Conservation (phyloP, 2,113 vertebrate species). For the Pavo muticus region DNA sequence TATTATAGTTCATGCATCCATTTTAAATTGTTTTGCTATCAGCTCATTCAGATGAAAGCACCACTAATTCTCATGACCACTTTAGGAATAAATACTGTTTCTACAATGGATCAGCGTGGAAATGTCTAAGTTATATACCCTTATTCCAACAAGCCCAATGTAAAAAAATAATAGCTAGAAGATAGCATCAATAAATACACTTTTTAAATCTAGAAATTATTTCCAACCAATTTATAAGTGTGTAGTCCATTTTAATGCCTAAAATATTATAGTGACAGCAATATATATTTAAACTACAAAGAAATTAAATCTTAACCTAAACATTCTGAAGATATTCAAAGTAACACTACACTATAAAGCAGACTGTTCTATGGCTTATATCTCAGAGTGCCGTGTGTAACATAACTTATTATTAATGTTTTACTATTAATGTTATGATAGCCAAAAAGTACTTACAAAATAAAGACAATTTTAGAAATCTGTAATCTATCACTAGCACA, state of each 20-base stretch:
- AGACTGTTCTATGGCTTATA: neutral
- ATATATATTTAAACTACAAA: neutral
- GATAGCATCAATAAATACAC: neutral
- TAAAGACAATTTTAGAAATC: neutral
- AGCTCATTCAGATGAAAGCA: neutral
- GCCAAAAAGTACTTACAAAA: neutral
- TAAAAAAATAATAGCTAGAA: neutral
- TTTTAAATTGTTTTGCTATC: neutral
- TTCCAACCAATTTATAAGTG: neutral
- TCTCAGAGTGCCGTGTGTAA: conserved; percentile 12
- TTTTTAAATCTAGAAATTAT: neutral
- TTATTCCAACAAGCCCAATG: neutral
- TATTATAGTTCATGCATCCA: neutral
- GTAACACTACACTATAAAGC: neutral
- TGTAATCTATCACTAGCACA: neutral
- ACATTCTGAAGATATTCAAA: neutral
- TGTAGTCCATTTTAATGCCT: neutral
- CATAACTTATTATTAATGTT: neutral
- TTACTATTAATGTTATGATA: neutral
- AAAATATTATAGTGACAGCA: neutral
- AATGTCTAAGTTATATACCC: neutral
- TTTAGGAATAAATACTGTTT: neutral
- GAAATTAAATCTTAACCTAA: conserved; percentile 7
- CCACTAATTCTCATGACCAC: neutral
- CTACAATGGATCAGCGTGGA: neutral